Conservation (phyloP, 2,888 invertebrate genomes). For the Sphecodes monilicornis region DNA sequence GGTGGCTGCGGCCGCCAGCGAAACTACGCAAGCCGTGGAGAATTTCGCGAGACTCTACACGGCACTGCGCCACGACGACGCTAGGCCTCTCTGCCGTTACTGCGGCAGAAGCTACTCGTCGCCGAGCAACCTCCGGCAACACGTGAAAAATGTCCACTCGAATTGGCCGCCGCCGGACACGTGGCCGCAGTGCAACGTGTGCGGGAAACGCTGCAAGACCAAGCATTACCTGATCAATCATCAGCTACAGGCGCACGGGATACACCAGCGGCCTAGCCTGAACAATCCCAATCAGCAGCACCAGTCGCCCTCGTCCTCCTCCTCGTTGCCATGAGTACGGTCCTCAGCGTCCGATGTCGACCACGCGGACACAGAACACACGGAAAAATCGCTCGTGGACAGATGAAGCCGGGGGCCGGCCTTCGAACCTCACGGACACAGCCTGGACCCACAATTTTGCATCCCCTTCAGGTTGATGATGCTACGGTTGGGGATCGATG, state of each 20-base stretch:
- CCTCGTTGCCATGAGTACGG: conserved; percentile 75
- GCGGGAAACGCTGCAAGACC: conserved; percentile 91
- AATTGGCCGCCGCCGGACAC: conserved; percentile 88
- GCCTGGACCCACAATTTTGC: neutral
- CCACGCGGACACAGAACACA: conserved; percentile 16
- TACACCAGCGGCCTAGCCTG: conserved; percentile 88
- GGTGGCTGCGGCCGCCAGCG: conserved; percentile 71
- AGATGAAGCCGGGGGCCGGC: conserved; percentile 55
- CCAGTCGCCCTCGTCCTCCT: conserved; percentile 70
- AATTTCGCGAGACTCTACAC: conserved; percentile 83
- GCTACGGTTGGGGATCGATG: neutral
- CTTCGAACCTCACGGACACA: conserved; percentile 34
- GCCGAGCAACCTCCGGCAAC: conserved; percentile 91
- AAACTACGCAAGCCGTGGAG: conserved; percentile 80
- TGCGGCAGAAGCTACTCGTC: conserved; percentile 91
- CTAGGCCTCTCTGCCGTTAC: conserved; percentile 89
- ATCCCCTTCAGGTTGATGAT: neutral
- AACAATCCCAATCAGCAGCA: conserved; percentile 77
- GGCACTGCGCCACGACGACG: conserved; percentile 81
- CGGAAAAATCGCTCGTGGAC: conserved; percentile 44
- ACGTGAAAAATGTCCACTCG: conserved; percentile 91
- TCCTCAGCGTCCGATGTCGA: conserved; percentile 57
- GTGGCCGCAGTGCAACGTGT: conserved; percentile 90
- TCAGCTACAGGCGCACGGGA: conserved; percentile 91
- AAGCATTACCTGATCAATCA: conserved; percentile 92